Conservation (phyloP, 2,888 invertebrate species). For the Trissonchulus latispiculum region DNA sequence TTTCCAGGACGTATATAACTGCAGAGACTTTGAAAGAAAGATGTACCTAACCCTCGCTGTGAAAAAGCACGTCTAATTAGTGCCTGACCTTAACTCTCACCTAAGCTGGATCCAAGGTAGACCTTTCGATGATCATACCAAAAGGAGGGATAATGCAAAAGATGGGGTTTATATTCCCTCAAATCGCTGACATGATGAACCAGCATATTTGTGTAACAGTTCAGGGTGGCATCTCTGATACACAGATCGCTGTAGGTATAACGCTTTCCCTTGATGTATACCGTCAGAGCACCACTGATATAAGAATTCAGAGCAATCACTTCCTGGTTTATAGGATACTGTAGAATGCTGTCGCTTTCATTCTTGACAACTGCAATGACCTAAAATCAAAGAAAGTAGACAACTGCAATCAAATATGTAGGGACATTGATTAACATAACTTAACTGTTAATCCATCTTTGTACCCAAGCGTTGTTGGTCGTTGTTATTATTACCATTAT, state of each 20-base stretch:
- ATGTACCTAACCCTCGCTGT: too few species aligned
- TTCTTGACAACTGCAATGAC: too few species aligned
- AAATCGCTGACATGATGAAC: not conserved
- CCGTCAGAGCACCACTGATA: conserved; percentile 31
- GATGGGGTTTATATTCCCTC: not conserved
- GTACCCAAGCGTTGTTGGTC: too few species aligned
- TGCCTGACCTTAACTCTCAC: too few species aligned
- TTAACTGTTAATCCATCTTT: too few species aligned
- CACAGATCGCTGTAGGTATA: conserved; percentile 39
- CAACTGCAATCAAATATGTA: too few species aligned
- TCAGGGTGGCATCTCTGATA: conserved; percentile 25
- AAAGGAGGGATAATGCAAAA: conserved; percentile 39
- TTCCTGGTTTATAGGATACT: conserved; percentile 33
- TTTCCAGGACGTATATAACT: too few species aligned
- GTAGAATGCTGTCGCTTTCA: not conserved
- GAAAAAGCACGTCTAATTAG: too few species aligned
- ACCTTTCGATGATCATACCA: conserved; percentile 29
- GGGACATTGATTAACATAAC: too few species aligned
- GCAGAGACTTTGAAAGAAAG: too few species aligned
- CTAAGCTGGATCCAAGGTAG: conserved; percentile 38
- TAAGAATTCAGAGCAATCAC: conserved; percentile 37
- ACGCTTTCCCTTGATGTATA: conserved; percentile 30
- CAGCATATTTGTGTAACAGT: not conserved
- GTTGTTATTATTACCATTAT: too few species aligned
- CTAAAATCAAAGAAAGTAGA: too few species aligned